Percentiles rank a stretch among this genome's conserved stretches.
phyloP scores from a whole-genome alignment of 2,797 vertebrate species.

The Pipistrellus kuhlii region DNA sequence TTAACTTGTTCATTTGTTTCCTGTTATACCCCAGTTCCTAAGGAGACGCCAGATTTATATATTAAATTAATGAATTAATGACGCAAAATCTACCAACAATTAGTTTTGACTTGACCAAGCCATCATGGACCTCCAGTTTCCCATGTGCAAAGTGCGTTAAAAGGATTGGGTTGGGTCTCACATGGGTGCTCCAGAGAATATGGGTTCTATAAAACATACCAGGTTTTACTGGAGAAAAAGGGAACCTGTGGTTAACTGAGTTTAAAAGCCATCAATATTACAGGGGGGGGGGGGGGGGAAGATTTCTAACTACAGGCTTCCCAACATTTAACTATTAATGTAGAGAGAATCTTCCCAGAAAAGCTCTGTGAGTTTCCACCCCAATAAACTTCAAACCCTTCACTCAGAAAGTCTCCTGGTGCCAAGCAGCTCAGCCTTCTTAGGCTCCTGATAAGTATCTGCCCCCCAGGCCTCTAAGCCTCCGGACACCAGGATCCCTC shows the following conservation, averaged over 20 bases:
- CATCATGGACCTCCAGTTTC: not conserved
- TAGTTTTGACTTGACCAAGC: not conserved
- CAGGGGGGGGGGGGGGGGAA: not conserved
- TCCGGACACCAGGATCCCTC: not conserved
- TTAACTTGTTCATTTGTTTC: not conserved
- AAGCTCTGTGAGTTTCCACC: not conserved
- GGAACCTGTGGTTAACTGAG: not conserved
- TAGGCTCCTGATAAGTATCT: constrained; percentile 45
- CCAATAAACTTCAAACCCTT: not conserved
- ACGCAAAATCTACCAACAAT: not conserved
- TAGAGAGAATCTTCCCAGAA: not conserved
- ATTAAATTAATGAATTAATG: not conserved
- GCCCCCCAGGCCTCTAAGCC: not conserved
- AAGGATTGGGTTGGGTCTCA: not conserved
- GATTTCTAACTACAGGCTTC: not conserved
- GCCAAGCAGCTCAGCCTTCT: not conserved
- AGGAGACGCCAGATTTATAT: not conserved
- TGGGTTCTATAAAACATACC: not conserved
- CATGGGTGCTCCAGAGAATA: not conserved
- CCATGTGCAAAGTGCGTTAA: not conserved
- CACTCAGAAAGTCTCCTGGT: not conserved
- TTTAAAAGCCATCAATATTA: constrained; percentile 1
- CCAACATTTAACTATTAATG: not conserved
- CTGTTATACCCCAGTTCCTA: not conserved
- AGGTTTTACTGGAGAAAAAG: not conserved